Evolutionary conservation across 2,797 vertebrate species (phyloP).

Genomic region (Pseudochromis fuscus): DNA sequence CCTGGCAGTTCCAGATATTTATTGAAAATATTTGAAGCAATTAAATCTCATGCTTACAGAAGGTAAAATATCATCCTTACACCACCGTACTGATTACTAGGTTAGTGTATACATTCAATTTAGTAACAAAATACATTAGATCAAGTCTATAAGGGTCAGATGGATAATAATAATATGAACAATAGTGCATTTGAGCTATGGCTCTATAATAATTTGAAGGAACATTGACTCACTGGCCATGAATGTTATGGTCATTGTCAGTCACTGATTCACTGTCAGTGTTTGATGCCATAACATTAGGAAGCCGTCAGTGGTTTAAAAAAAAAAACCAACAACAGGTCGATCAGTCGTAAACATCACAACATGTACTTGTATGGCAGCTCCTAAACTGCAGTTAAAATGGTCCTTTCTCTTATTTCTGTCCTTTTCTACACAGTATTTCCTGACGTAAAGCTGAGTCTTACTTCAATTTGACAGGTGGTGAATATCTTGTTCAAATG

Average conservation of each 20-base stretch:
- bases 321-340: no score
- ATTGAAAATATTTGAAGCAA: background rate
- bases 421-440: background rate
- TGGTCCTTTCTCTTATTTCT: background rate
- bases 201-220: conserved; percentile 3
- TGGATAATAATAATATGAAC: background rate
- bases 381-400: background rate
- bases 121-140: background rate
- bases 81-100: background rate
- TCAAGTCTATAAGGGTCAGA: background rate
- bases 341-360: background rate
- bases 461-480: background rate
- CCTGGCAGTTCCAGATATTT: background rate
- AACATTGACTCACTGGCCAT: conserved; percentile 8
- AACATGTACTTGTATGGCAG: background rate
- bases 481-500: conserved; percentile 5
- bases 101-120: background rate
- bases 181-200: background rate
- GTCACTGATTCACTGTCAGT: conserved; percentile 10
- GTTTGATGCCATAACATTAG: conserved; percentile 7
- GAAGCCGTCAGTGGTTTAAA: background rate
- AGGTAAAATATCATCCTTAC: background rate
- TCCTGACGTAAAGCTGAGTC: no score
- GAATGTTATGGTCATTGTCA: background rate
- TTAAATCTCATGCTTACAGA: background rate